Conservation (phyloP, 1,140 invertebrate genomes). For the Saxidomus purpurata region DNA sequence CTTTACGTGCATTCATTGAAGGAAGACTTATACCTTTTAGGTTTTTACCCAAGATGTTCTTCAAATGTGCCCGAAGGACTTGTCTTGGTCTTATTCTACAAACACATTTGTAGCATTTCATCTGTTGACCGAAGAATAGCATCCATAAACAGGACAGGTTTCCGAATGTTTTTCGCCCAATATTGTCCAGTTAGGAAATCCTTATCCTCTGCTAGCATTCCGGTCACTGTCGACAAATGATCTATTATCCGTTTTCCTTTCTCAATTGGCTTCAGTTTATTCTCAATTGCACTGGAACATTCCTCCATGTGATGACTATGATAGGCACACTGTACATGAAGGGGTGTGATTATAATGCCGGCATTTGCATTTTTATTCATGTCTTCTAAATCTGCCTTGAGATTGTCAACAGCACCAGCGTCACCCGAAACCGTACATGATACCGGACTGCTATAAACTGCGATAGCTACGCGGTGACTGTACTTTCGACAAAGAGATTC, state of each 20-base stretch:
- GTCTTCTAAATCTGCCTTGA: conserved; percentile 33
- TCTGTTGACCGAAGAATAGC: background rate
- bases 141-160: conserved; percentile 16
- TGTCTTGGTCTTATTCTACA: conserved; percentile 38
- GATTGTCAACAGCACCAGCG: conserved; percentile 39
- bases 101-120: background rate
- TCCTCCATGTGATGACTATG: conserved; percentile 76
- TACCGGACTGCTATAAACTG: conserved; percentile 74
- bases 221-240: conserved; percentile 68
- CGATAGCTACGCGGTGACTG: conserved; percentile 49
- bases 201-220: background rate
- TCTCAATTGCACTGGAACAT: conserved; percentile 54
- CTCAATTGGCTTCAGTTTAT: background rate
- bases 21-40: conserved; percentile 62
- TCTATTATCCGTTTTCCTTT: background rate
- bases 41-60: conserved; percentile 71
- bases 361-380: conserved; percentile 28
- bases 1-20: conserved; percentile 73
- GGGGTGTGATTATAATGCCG: background rate
- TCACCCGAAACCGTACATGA: conserved; percentile 77
- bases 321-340: conserved; percentile 73
- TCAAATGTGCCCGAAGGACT: conserved; percentile 12
- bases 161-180: conserved; percentile 33
- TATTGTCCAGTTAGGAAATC: conserved; percentile 22
- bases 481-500: conserved; percentile 45